Conservation (phyloP, 1,140 invertebrate species). For the Goniozus legneri region DNA sequence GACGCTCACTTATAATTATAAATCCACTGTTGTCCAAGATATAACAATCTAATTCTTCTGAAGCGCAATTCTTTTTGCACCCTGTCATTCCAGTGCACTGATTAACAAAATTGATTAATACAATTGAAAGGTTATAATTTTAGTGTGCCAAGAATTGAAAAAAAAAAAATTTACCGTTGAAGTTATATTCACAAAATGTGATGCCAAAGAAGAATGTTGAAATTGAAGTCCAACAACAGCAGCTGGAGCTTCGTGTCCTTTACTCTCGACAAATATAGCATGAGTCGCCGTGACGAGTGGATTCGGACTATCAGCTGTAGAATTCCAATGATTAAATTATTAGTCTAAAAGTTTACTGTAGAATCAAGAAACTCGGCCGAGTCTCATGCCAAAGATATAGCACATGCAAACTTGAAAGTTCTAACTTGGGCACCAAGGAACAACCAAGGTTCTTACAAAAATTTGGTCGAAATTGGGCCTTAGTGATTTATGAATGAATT, state of each 20-base stretch:
- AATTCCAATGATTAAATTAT: too few relatives aligned
- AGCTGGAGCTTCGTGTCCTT: conserved; percentile 79
- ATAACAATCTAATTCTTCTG: conserved; percentile 84
- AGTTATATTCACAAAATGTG: conserved; percentile 82
- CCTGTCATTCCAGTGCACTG: conserved; percentile 68
- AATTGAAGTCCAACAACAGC: conserved; percentile 88
- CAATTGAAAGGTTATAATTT: conserved; percentile 1
- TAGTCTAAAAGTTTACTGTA: too few relatives aligned
- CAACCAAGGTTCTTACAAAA: too few relatives aligned
- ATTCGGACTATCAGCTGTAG: conserved; percentile 49
- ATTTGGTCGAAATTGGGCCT: too few relatives aligned
- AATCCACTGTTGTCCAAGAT: conserved; percentile 91
- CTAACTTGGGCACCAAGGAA: too few relatives aligned
- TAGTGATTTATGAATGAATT: conserved; percentile 7
- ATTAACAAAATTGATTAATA: conserved; percentile 24
- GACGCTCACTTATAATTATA: conserved; percentile 84
- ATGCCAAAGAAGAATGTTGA: conserved; percentile 72
- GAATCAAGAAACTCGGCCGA: too few relatives aligned
- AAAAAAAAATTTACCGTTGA: conserved; percentile 62
- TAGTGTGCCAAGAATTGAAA: not conserved
- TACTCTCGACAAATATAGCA: conserved; percentile 83
- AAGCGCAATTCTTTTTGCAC: conserved; percentile 81
- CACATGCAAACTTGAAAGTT: too few relatives aligned
- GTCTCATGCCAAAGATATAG: too few relatives aligned
- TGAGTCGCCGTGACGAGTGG: conserved; percentile 84